Base-by-base conservation (phyloP, 1,140 invertebrate species). In the Solenopsis invicta region DNA sequence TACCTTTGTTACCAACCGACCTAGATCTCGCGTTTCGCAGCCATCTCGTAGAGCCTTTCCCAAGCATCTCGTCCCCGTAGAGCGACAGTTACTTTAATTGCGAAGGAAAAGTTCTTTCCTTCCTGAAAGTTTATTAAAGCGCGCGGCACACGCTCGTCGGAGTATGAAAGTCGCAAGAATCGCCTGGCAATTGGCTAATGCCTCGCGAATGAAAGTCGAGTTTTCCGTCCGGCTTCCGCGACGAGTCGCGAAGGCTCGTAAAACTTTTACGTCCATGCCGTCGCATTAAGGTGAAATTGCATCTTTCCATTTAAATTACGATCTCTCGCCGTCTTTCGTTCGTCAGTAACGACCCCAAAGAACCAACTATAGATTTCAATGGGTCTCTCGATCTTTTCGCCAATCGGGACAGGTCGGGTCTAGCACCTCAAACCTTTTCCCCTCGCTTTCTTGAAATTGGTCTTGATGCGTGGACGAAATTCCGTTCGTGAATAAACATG, bases 291-390 rank as follows among this genome's bases (percentile, higher is more conserved):
- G 45, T 34, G 21, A 85, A 87, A 90, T 88, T 88, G 64, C 82
- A 34, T 62, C 54, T 69, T 80, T 81, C 85, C 87, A 80, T 89
- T 88, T 88, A 86, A 90, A 90, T 90, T 89, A 87, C 87, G 75
- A 89, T 85, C 48, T 37, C 48, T 67, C 41, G 12, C 48, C 48
- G 72, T 24, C 71, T 77, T 59, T 74, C 86, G 80, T 48, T 80
- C 37, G 52, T 69, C 45, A 78, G 29, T 37, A 45, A 82, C 54
- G 16, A 13, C 34, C 24, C 5, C 24, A 41, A 75, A 29, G 21
- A 61, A 18, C 61, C 29, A 21, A 37, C 18, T 61, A 29, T 29
- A 41, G 24, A 41, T 84, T 84, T 61, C 56, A 74, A 50, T 48
- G 59, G 5, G n/a, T 81, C n/a, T 45, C 41, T 16, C 34, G 52